Percentiles rank a stretch among this genome's conserved stretches.
Evolutionary conservation across 2,113 vertebrate genomes (phyloP).

Genomic region (Oncorhynchus nerka): DNA sequence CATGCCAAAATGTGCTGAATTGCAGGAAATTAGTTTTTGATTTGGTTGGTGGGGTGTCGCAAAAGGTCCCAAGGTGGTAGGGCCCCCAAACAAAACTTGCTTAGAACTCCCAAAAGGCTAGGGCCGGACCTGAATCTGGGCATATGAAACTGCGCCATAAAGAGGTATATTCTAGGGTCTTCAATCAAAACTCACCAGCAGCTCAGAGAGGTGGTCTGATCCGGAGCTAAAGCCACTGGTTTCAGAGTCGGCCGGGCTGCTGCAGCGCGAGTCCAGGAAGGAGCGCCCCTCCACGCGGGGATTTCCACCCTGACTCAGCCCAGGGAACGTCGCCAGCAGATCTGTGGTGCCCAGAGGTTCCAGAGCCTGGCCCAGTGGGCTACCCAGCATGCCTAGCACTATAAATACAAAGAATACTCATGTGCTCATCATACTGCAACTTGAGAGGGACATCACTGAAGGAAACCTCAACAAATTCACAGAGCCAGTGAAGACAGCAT

Average conservation of each 20-base stretch:
- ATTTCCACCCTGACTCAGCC: conserved; percentile 50
- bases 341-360: conserved; percentile 77
- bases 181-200: conserved; percentile 76
- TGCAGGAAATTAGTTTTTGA: too few species aligned
- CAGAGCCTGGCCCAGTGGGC: conserved; percentile 76
- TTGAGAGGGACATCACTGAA: too few species aligned
- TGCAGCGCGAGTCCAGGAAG: conserved; percentile 83
- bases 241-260: conserved; percentile 86
- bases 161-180: too few species aligned
- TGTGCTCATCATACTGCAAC: background rate
- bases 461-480: too few species aligned
- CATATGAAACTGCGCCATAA: too few species aligned
- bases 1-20: too few species aligned
- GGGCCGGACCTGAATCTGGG: too few species aligned
- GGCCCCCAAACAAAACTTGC: too few species aligned
- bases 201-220: conserved; percentile 85
- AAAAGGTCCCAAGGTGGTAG: too few species aligned
- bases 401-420: background rate
- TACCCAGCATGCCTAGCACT: conserved; percentile 75
- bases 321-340: conserved; percentile 54
- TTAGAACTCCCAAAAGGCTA: too few species aligned
- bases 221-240: conserved; percentile 91
- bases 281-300: conserved; percentile 71
- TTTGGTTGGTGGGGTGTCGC: too few species aligned
- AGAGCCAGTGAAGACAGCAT: too few species aligned